Percentiles rank a stretch among this genome's conserved stretches.
Conservation (phyloP, 2,797 vertebrate genomes). For the Choloepus didactylus region DNA sequence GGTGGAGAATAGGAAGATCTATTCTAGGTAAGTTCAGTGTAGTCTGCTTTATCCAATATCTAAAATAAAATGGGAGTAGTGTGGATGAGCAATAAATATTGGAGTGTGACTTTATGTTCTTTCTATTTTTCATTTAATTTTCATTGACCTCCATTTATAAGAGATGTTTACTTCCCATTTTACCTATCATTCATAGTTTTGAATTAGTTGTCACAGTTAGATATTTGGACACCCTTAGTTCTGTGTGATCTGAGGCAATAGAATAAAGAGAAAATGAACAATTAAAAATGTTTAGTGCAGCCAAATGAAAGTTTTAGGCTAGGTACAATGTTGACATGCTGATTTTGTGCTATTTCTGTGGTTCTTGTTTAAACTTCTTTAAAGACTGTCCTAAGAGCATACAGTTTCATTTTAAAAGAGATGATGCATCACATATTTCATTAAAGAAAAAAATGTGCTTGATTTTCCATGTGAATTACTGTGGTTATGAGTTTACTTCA, state of each 20-base stretch:
- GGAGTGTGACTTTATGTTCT: not conserved
- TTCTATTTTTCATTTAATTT: conserved; percentile 11
- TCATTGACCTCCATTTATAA: not conserved
- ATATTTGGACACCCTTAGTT: not conserved
- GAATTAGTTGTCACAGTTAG: not conserved
- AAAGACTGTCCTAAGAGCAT: conserved; percentile 22
- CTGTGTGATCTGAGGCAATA: not conserved
- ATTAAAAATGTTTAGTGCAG: not conserved
- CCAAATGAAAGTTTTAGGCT: not conserved
- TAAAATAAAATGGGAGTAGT: not conserved
- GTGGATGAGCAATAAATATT: not conserved
- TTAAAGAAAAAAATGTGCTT: conserved; percentile 67
- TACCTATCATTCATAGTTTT: not conserved
- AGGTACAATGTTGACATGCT: not conserved
- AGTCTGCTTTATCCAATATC: not conserved
- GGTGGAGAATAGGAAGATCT: not conserved
- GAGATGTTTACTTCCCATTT: not conserved
- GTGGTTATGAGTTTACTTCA: conserved; percentile 64
- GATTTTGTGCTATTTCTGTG: not conserved
- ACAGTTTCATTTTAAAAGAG: conserved; percentile 67
- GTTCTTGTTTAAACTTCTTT: conserved; percentile 42
- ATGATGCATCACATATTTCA: conserved; percentile 51
- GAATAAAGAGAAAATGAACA: not conserved
- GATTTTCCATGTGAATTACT: conserved; percentile 63
- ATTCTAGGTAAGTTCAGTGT: not conserved